A percentile compares a stretch with the other conserved stretches of the same genome.
Evolutionary conservation across 2,113 vertebrate species (phyloP).

Genomic region (Carassius carassius): DNA sequence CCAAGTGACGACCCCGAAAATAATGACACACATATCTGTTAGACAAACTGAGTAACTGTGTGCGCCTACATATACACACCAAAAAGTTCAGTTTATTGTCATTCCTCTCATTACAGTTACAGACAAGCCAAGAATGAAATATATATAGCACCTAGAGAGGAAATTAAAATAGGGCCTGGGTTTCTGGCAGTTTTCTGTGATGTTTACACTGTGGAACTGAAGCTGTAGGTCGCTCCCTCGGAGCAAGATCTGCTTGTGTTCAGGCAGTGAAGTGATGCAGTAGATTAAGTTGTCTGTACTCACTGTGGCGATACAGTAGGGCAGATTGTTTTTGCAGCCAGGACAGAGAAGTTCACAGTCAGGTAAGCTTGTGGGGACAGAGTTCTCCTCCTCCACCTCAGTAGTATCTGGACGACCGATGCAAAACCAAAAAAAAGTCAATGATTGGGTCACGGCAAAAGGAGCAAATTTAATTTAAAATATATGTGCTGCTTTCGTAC

Average conservation of each 20-base stretch:
- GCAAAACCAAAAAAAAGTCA: not conserved
- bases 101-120: slow-evolving; percentile 4
- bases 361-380: slow-evolving; percentile 87
- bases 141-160: slow-evolving; percentile 5
- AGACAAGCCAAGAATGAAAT: not conserved
- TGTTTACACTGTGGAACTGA: not conserved
- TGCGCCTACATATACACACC: slow-evolving; percentile 19
- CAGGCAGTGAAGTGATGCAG: not conserved
- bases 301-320: slow-evolving; percentile 94
- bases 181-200: not conserved
- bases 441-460: not conserved
- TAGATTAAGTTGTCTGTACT: slow-evolving; percentile 48
- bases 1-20: slow-evolving; percentile 90
- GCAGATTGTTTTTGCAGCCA: slow-evolving; percentile 93
- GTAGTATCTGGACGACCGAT: slow-evolving; percentile 85
- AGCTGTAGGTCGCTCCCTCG: not conserved
- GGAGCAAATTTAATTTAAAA: not conserved
- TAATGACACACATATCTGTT: slow-evolving; percentile 7
- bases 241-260: not conserved
- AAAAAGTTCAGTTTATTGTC: slow-evolving; percentile 28
- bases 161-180: not conserved
- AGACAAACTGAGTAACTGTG: not conserved
- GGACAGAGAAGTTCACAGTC: slow-evolving; percentile 91
- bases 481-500: not conserved
- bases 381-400: slow-evolving; percentile 86